Evolutionary conservation across 1,140 invertebrate genomes (phyloP), one percentile per base, ranked within the genome.

Genomic region (Drosophila virilis): DNA sequence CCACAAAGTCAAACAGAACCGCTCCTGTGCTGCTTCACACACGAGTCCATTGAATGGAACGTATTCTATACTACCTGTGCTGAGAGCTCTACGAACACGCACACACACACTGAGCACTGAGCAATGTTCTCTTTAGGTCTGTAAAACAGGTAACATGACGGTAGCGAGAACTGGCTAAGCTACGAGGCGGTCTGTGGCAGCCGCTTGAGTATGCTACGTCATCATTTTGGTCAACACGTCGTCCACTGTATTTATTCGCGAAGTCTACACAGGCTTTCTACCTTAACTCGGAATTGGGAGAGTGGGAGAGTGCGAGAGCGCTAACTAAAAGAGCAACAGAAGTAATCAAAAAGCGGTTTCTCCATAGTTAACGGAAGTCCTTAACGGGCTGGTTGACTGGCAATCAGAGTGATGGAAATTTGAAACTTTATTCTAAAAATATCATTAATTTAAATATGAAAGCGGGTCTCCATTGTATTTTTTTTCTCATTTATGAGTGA

Each of bases 1-100:
- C 7, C 2, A 62, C 8, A 52, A 37, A 58, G 61, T 71, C 17
- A 43, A 7, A 8, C 15, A 64, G 54, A 88, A 54, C 84, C 83
- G 84, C 59, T 62, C 83, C 83, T 77, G 83, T 43, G 17, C 6
- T 35, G 6, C 35, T 51, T 32, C 50, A n/a, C 45, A 69, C 57
- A 62, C 37, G 81, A 58, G 74, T 67, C 78, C 75, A 74, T 72
- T 74, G 84, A 89, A 83, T 79, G 79, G 79, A 88, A 88, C 79
- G 48, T 74, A 65, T 62, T 77, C 65, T 74, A 67, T 86, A 52
- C 69, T 89, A 80, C 71, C 57, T 69, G 71, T 77, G 64, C 62
- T 73, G 35, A 60, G 43, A 86, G 68, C 57, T 80, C 81, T 80
- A 75, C 69, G 84, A 82, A 46, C 74, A 78, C 71, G 61, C 62